These are phyloP conservation scores for Typhlichthys eigenmanni DNA, from an alignment of 2,797 vertebrate genomes.

Conservation along the genomic window DNA sequence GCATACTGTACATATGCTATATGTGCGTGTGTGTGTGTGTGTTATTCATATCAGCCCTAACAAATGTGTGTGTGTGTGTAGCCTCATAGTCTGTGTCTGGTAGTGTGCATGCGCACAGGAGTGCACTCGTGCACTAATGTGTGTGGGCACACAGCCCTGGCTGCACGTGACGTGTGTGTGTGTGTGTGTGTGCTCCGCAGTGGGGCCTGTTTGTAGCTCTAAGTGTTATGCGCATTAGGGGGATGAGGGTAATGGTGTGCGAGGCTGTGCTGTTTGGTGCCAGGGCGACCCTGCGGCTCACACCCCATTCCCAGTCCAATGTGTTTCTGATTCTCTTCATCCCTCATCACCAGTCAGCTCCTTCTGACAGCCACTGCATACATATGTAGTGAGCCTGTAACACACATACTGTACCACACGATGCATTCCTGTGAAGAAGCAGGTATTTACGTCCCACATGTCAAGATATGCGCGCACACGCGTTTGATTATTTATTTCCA, in stretches of 20 bases:
- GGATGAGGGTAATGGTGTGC: constrained; percentile 82
- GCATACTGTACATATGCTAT: background rate
- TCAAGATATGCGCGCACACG: constrained; percentile 61
- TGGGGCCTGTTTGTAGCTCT: constrained; percentile 69
- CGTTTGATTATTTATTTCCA: constrained; percentile 32
- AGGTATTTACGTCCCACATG: constrained; percentile 36
- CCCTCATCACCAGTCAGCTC: constrained; percentile 73
- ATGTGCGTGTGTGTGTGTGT: background rate
- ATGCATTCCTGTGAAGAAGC: constrained; percentile 28
- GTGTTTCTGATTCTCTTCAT: constrained; percentile 79
- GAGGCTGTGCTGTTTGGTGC: constrained; percentile 71
- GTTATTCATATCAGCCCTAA: too few relatives aligned
- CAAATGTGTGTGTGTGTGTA: constrained; percentile 4
- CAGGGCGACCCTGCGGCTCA: constrained; percentile 77
- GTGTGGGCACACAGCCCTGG: constrained; percentile 12
- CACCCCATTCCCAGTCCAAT: constrained; percentile 74
- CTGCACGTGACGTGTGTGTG: constrained; percentile 1
- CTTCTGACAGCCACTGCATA: constrained; percentile 65
- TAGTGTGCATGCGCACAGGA: background rate
- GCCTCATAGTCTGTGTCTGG: background rate
- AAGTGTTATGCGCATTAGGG: constrained; percentile 79
- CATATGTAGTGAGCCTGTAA: constrained; percentile 46
- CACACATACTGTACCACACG: constrained; percentile 20
- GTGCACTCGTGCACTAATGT: constrained; percentile 4
- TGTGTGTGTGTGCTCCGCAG: constrained; percentile 56